Base-by-base conservation (phyloP, 2,888 invertebrate species). In the Ormia ochracea region DNA sequence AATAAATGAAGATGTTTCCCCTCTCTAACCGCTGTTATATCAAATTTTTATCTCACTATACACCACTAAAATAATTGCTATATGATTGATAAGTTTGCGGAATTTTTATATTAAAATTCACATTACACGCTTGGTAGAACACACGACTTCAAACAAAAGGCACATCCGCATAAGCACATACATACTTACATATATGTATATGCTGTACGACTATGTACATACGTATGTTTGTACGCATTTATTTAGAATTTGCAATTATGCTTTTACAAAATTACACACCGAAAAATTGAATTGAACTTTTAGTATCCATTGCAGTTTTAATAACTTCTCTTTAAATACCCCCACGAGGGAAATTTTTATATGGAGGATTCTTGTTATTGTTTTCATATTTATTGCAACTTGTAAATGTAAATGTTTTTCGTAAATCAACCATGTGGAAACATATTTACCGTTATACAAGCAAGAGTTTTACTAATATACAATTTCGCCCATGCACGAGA, bases 91-190 rank as follows among this genome's bases (percentile, higher is more conserved):
- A 76, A 54, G 56, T 73, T 80, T 80, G 63, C 28, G 80, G 80
- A 80, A 80, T 80, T 80, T 80, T 68, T 63, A 77, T 73, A 80
- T 80, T 80, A 80, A 76, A 80, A 76, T 52, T 73, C 75, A 50
- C 54, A 72, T 59, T 68, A 75, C 50, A 79, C 63, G 58, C 52
- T 33, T 63, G 52, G 52, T 43, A 10, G 26, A 17, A 52, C 28
- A 70, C 45, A 59, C 56, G 48, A 48, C 58, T 48, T 65, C 48
- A 56, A 73, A 54, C 43, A 36, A 54, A 33, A 23, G 14, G 52
- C 9, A 31, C 26, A 54, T 0, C 36, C 1, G 17, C 43, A 43
- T 41, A 54, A 3, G 7, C 19, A 54, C 36, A 58, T 59, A 0
- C n/a, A 12, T 14, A 2, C 4, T 1, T 21, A 21, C 14, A 2